Evolutionary conservation across 1,140 invertebrate genomes (phyloP).

Genomic region (Olivierus martensii): DNA sequence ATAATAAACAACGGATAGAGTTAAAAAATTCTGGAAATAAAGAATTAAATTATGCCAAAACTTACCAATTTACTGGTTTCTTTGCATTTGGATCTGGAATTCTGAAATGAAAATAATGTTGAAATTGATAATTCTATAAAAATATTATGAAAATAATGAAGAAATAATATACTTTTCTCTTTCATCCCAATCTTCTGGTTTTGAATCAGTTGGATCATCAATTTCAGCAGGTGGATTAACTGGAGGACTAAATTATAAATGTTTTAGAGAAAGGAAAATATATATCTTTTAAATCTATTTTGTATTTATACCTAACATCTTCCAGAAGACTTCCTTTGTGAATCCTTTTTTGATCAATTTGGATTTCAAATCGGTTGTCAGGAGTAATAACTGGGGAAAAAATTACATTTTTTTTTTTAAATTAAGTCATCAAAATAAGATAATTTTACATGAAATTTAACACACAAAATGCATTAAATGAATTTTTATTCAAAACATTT

Average conservation of each 20-base stretch:
- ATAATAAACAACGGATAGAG: too few species aligned
- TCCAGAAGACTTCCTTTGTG: conserved; percentile 75
- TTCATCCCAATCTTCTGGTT: conserved; percentile 94
- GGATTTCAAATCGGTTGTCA: conserved; percentile 61
- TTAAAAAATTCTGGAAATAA: too few species aligned
- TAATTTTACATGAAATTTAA: too few species aligned
- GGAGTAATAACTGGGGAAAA: conserved; percentile 65
- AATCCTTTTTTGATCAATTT: conserved; percentile 51
- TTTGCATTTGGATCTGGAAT: conserved; percentile 72
- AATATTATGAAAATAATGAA: neutral
- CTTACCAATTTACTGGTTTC: conserved; percentile 81
- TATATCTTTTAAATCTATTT: too few species aligned
- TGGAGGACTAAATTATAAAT: conserved; percentile 43
- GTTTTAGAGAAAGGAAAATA: neutral
- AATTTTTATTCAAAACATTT: too few species aligned
- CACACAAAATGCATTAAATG: too few species aligned
- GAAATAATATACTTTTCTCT: conserved; percentile 52
- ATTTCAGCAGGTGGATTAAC: conserved; percentile 93
- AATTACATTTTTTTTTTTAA: too few species aligned
- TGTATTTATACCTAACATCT: conserved; percentile 48
- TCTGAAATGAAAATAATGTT: conserved; percentile 20
- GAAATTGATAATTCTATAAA: too few species aligned
- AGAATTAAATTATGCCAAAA: too few species aligned
- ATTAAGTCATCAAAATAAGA: too few species aligned
- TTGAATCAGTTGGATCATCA: conserved; percentile 79